A percentile compares a stretch with the other conserved stretches of the same genome.
Conservation (phyloP, 1,140 invertebrate species). For the Anadara kagoshimensis region DNA sequence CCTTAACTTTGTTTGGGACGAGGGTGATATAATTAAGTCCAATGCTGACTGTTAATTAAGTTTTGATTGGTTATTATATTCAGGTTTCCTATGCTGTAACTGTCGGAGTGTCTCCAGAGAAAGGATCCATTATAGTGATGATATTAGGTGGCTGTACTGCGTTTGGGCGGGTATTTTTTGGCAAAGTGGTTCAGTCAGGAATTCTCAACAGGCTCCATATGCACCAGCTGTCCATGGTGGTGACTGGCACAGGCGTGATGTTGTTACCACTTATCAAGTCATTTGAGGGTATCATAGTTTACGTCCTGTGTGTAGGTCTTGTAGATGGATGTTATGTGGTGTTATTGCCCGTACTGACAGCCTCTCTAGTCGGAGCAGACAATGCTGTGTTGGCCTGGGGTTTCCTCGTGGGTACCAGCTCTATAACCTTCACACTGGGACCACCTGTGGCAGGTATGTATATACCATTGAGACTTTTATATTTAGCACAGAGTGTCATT, state of each 20-base stretch:
- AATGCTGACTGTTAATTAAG: no score
- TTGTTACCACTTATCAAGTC: constrained; percentile 56
- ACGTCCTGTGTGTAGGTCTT: constrained; percentile 56
- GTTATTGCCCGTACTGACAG: constrained; percentile 60
- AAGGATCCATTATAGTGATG: constrained; percentile 56
- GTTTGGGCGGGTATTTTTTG: constrained; percentile 57
- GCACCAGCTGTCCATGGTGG: constrained; percentile 61
- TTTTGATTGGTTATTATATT: neutral
- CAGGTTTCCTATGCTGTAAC: constrained; percentile 60
- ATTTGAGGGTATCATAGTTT: constrained; percentile 50
- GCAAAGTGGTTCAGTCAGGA: constrained; percentile 53
- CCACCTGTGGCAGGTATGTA: constrained; percentile 60
- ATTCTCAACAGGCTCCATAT: constrained; percentile 59
- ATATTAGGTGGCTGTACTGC: constrained; percentile 56
- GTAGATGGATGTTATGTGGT: constrained; percentile 66
- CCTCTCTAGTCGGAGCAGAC: constrained; percentile 51
- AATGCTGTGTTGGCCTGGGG: constrained; percentile 62
- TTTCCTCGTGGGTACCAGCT: constrained; percentile 54
- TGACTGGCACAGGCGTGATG: constrained; percentile 58
- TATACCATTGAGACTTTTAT: no score
- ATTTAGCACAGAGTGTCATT: no score
- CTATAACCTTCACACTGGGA: constrained; percentile 62
- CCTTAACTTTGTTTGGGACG: no score
- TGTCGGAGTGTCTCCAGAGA: constrained; percentile 48
- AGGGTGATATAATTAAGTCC: no score